Conservation (phyloP, 2,888 invertebrate species). For the Tinea semifulvella region DNA sequence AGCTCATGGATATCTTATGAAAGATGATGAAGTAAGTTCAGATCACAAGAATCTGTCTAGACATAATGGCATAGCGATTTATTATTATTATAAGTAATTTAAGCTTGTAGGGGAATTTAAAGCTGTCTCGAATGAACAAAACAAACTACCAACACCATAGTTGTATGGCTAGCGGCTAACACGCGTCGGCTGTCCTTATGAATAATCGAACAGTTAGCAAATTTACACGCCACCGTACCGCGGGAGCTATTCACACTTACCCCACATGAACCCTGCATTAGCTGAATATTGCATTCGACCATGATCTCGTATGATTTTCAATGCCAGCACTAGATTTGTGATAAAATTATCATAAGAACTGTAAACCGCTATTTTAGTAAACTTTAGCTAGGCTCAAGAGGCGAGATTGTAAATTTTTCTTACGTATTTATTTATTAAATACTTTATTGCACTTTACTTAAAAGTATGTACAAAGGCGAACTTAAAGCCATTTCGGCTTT, state of each 20-base stretch:
- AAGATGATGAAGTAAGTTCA: no score
- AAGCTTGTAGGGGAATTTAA: background rate
- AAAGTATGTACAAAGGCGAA: no score
- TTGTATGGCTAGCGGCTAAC: slow-evolving; percentile 13
- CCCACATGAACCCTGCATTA: background rate
- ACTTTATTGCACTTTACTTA: no score
- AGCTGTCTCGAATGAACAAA: background rate
- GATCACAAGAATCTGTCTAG: no score
- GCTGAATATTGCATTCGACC: background rate
- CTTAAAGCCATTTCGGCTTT: no score
- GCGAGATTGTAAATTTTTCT: no score
- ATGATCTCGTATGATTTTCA: background rate
- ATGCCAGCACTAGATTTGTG: background rate
- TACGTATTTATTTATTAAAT: no score
- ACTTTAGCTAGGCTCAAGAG: no score
- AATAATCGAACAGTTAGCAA: slow-evolving; percentile 37
- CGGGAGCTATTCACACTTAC: slow-evolving; percentile 9
- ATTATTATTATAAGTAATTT: slow-evolving; percentile 7
- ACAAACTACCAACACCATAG: slow-evolving; percentile 9
- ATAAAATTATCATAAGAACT: no score
- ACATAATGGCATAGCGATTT: no score
- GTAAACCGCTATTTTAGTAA: no score
- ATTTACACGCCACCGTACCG: slow-evolving; percentile 8
- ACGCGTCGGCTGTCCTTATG: slow-evolving; percentile 34
- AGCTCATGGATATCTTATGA: no score